These are phyloP conservation scores for Trididemnum clinides DNA, from an alignment of 23 tunicate species.

Conservation along the genomic window DNA sequence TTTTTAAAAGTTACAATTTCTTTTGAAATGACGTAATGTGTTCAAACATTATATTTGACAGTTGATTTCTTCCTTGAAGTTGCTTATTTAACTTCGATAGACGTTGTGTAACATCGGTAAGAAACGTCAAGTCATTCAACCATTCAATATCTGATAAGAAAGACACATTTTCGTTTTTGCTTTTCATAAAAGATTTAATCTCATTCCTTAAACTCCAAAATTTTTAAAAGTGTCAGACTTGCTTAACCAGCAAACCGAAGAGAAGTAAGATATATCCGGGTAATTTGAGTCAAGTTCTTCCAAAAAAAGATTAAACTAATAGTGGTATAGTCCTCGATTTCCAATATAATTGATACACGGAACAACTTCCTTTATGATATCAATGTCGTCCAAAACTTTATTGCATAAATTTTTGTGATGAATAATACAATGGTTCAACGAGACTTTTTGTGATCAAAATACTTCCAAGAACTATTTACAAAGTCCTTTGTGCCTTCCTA, in stretches of 20 bases:
- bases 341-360: conserved; percentile 27
- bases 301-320: conserved; percentile 38
- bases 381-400: conserved; percentile 26
- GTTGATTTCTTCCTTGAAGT: conserved; percentile 38
- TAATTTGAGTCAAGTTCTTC: conserved; percentile 40
- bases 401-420: conserved; percentile 41
- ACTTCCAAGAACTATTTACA: not conserved
- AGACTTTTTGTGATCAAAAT: not conserved
- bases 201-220: conserved; percentile 44
- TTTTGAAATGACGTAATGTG: conserved; percentile 19
- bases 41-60: conserved; percentile 36
- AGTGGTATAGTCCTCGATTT: conserved; percentile 28
- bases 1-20: not conserved
- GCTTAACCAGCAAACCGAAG: conserved; percentile 45
- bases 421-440: conserved; percentile 26
- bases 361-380: conserved; percentile 46
- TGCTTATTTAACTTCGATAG: conserved; percentile 18
- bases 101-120: conserved; percentile 30
- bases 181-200: conserved; percentile 36
- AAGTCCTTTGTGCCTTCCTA: not conserved
- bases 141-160: conserved; percentile 17
- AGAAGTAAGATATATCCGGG: conserved; percentile 41
- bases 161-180: conserved; percentile 30
- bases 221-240: conserved; percentile 45
- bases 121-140: conserved; percentile 41